phyloP scores from a whole-genome alignment of 2,888 invertebrate species.

The Athalia rosae region DNA sequence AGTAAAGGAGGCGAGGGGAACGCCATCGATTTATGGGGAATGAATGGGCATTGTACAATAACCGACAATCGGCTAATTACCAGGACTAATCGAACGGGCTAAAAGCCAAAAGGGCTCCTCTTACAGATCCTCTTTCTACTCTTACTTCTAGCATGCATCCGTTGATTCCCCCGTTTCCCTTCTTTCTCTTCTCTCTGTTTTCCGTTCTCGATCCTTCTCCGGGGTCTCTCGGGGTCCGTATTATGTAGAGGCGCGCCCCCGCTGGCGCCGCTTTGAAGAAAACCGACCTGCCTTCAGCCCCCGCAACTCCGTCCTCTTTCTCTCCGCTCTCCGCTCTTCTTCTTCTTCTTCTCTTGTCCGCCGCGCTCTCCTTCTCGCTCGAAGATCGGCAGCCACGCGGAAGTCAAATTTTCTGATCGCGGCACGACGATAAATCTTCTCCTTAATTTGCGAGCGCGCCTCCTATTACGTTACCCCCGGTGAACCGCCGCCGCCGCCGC shows the following conservation, averaged over 20 bases:
- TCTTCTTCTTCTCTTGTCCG: background rate
- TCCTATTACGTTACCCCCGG: background rate
- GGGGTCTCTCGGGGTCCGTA: constrained; percentile 24
- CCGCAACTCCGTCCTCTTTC: background rate
- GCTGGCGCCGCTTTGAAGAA: constrained; percentile 44
- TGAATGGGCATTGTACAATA: background rate
- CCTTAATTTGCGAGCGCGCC: constrained; percentile 24
- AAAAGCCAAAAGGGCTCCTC: constrained; percentile 13
- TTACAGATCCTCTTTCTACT: constrained; percentile 1
- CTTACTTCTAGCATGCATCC: background rate
- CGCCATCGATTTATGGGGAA: background rate
- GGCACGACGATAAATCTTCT: constrained; percentile 33
- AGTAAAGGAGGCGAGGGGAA: background rate
- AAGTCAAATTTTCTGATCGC: constrained; percentile 55
- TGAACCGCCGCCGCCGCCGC: background rate
- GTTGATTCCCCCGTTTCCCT: background rate
- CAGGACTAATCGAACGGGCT: constrained; percentile 6
- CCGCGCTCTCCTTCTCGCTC: constrained; percentile 3
- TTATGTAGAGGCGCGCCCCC: constrained; percentile 37
- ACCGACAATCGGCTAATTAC: constrained; percentile 22
- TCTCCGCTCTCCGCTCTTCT: background rate
- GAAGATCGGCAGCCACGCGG: constrained; percentile 49
- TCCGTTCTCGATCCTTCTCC: constrained; percentile 17
- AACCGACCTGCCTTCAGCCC: constrained; percentile 31
- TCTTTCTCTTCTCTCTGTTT: background rate